A percentile compares a stretch with the other conserved stretches of the same genome.
These are phyloP conservation scores for Paramormyrops hopkinsi DNA, from an alignment of 2,797 vertebrate species.

Conservation along the genomic window DNA sequence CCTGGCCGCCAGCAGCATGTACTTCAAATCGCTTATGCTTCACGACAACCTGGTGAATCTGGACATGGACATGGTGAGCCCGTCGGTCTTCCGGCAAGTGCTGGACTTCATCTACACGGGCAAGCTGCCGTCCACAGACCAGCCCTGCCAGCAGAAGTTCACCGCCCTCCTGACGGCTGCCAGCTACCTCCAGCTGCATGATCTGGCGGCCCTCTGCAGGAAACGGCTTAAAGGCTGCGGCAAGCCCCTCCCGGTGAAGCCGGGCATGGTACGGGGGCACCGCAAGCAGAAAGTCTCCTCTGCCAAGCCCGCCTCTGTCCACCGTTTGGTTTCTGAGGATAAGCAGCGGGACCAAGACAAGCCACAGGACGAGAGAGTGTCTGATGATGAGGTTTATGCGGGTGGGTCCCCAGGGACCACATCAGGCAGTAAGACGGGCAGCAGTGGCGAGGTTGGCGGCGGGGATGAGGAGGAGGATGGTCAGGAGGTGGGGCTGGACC, in stretches of 20 bases:
- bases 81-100: constrained; percentile 76
- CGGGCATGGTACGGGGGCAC: constrained; percentile 63
- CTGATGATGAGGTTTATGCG: constrained; percentile 81
- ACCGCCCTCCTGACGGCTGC: constrained; percentile 89
- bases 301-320: constrained; percentile 71
- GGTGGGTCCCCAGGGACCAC: constrained; percentile 61
- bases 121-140: constrained; percentile 81
- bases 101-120: constrained; percentile 88
- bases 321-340: constrained; percentile 60
- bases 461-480: constrained; percentile 62
- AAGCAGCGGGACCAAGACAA: constrained; percentile 56
- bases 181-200: constrained; percentile 99
- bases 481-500: constrained; percentile 81
- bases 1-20: constrained; percentile 84
- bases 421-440: constrained; percentile 59
- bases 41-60: constrained; percentile 86
- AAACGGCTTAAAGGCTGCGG: constrained; percentile 86
- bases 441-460: constrained; percentile 72
- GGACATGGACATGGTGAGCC: constrained; percentile 85
- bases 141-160: constrained; percentile 85
- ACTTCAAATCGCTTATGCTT: constrained; percentile 81
- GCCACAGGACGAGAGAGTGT: constrained; percentile 70
- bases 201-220: constrained; percentile 89
- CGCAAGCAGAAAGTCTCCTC: constrained; percentile 81
- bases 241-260: constrained; percentile 71